Evolutionary conservation across 2,113 vertebrate species (phyloP), one percentile per base, ranked within the genome.

Genomic region (Corapipo altera): DNA sequence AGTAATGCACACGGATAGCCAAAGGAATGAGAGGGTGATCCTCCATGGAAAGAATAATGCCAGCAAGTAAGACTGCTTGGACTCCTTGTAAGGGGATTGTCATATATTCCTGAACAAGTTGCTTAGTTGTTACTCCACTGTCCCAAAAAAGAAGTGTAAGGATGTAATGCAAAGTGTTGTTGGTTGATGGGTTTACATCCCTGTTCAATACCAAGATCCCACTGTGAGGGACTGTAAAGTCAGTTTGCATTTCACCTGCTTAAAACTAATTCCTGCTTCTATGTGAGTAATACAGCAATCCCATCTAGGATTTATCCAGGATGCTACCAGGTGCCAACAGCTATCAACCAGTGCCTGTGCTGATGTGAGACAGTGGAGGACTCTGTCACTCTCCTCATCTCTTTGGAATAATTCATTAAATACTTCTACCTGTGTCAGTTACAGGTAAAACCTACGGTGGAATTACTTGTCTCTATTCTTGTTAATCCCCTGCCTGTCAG

Each of bases 401-500:
- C 51, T 69, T 92, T 41, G 43, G 61, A 89, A 96, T 93, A 94
- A 94, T 85, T 91, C 73, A 91, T 93, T 88, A 93, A 94, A 84
- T 43, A 8, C 70, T 79, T 41, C 85, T 94, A 96, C 96, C 93
- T 97, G 91, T 95, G 94, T 94, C 92, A 92, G 65, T 75, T 65
- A 43, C 93, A 86, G 88, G 95, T 96, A 79, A 77, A 96, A 87
- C 33, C 76, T 18, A 65, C 0, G 4, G 33, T 82, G 83, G 85
- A 93, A 93, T 96, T 78, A 75, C 61, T 93, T 90, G 79, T 93
- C 90, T 93, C 32, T 95, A n/a, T 78, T 93, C 92, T 72, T 23
- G 28, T 84, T 97, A 97, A 96, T 96, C 95, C 92, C 61, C 30
- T 86, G 96, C 92, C 93, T 96, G 96, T 93, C 96, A 97, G 90